These are phyloP conservation scores for Malacoraja senta DNA, from an alignment of 2,797 vertebrate species.

Conservation along the genomic window DNA sequence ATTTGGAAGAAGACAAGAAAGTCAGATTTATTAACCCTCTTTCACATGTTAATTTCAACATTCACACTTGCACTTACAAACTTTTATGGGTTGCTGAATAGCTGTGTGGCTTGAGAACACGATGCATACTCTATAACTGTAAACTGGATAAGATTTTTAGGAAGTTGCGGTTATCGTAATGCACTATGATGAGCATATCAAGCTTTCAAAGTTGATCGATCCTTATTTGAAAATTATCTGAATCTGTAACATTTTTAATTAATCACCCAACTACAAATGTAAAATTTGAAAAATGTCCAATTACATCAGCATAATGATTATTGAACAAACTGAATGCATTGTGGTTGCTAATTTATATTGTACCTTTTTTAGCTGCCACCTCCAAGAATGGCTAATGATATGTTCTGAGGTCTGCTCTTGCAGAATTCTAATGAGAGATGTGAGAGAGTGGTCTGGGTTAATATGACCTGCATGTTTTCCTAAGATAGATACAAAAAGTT, in stretches of 20 bases:
- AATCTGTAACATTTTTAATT: neutral
- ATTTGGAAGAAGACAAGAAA: neutral
- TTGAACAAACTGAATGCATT: neutral
- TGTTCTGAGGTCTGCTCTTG: neutral
- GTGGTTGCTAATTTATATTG: neutral
- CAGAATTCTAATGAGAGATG: neutral
- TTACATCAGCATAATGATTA: neutral
- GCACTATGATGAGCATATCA: neutral
- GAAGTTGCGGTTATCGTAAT: neutral
- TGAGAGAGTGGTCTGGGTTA: neutral
- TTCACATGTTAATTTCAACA: neutral
- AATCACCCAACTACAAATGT: neutral
- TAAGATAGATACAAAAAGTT: too few relatives aligned
- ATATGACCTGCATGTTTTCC: neutral
- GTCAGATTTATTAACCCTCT: neutral
- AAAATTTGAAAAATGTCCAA: neutral
- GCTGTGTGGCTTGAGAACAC: neutral
- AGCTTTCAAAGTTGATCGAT: neutral
- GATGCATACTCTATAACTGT: neutral
- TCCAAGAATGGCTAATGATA: neutral
- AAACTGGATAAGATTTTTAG: neutral
- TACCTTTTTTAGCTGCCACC: neutral
- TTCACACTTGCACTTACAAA: neutral
- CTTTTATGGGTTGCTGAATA: neutral
- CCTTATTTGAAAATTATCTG: neutral